These are phyloP conservation scores for Thalassaphorura encarpata DNA, from an alignment of 1,140 invertebrate species.

Conservation along the genomic window DNA sequence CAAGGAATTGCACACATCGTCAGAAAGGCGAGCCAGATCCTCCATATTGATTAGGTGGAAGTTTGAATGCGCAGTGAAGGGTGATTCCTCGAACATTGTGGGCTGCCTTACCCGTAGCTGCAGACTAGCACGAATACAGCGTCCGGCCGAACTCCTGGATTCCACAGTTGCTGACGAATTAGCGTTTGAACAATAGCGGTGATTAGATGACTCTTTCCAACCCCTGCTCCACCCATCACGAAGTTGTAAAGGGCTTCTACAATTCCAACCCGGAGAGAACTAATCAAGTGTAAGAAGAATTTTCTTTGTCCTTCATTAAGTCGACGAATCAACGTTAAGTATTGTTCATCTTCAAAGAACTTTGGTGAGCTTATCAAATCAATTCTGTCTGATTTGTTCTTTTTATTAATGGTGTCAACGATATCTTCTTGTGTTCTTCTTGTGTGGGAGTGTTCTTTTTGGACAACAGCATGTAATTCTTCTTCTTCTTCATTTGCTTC, in stretches of 20 bases:
- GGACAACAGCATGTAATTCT: neutral
- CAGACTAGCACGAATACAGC: slow-evolving; percentile 31
- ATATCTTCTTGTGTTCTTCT: too few relatives aligned
- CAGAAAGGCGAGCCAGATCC: slow-evolving; percentile 15
- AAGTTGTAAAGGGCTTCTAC: slow-evolving; percentile 7
- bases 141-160: neutral
- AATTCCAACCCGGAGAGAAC: too few relatives aligned
- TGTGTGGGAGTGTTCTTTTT: too few relatives aligned
- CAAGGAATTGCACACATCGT: slow-evolving; percentile 30
- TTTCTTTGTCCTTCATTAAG: too few relatives aligned
- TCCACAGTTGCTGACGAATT: neutral
- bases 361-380: too few relatives aligned
- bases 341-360: too few relatives aligned
- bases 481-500: neutral
- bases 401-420: too few relatives aligned
- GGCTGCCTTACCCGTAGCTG: slow-evolving; percentile 37
- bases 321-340: too few relatives aligned
- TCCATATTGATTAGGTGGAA: slow-evolving; percentile 32
- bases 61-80: slow-evolving; percentile 35
- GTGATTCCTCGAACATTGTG: slow-evolving; percentile 35
- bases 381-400: too few relatives aligned
- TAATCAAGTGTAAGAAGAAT: too few relatives aligned
- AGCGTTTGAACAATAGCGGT: slow-evolving; percentile 8
- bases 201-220: slow-evolving; percentile 16
- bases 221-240: slow-evolving; percentile 15